phyloP scores from a whole-genome alignment of 2,797 vertebrate genomes.

The Lemur catta region DNA sequence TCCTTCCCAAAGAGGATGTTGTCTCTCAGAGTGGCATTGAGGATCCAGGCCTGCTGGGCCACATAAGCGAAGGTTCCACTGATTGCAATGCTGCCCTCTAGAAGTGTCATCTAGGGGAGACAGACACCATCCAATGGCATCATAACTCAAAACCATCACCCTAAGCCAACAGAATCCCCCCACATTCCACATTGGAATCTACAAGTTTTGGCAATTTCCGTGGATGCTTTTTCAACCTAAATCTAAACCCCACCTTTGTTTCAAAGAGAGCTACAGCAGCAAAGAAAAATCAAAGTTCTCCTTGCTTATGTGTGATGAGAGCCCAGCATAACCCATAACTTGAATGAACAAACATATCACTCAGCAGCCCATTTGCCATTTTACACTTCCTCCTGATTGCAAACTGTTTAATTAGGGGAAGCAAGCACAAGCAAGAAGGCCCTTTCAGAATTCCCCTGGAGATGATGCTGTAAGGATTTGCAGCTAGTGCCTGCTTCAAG shows the following conservation, averaged over 20 bases:
- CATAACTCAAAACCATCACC: neutral
- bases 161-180: neutral
- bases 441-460: neutral
- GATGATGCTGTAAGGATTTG: neutral
- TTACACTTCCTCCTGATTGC: neutral
- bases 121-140: slow-evolving; percentile 28
- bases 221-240: neutral
- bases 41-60: slow-evolving; percentile 95
- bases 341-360: neutral
- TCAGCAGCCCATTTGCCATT: neutral
- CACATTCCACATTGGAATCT: neutral
- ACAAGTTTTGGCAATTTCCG: neutral
- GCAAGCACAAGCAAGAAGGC: neutral
- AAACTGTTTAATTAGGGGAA: slow-evolving; percentile 17
- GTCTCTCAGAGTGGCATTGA: slow-evolving; percentile 92
- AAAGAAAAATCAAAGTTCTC: slow-evolving; percentile 15
- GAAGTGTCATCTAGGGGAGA: slow-evolving; percentile 89
- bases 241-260: neutral
- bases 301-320: neutral
- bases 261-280: neutral
- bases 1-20: slow-evolving; percentile 96
- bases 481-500: neutral
- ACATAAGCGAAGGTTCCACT: slow-evolving; percentile 93
- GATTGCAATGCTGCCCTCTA: slow-evolving; percentile 91
- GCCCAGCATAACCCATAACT: neutral